Conservation (phyloP, 2,113 vertebrate genomes). For the Dendropsophus ebraccatus region DNA sequence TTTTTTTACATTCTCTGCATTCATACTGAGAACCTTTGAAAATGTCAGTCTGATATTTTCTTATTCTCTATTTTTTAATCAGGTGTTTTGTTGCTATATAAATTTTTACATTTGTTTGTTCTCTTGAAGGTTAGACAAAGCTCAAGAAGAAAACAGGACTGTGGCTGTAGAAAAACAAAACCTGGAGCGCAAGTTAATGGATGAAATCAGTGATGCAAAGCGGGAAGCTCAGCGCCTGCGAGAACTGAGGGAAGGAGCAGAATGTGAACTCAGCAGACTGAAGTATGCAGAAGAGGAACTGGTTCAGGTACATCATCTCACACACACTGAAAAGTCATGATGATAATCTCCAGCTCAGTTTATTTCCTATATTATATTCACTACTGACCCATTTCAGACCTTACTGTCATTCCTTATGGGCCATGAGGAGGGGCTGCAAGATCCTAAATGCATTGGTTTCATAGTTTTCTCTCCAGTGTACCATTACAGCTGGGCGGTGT, state of each 20-base stretch:
- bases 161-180: constrained; percentile 98
- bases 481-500: too few species aligned
- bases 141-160: constrained; percentile 96
- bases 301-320: constrained; percentile 83
- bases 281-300: constrained; percentile 97
- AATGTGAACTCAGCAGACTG: constrained; percentile 92
- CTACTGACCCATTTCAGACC: too few species aligned
- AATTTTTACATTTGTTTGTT: constrained; percentile 46
- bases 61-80: background rate
- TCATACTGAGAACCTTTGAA: background rate
- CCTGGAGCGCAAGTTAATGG: constrained; percentile 96
- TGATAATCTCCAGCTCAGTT: too few species aligned
- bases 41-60: background rate
- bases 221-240: constrained; percentile 88
- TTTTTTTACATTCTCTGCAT: too few species aligned
- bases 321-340: background rate
- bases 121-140: constrained; percentile 87
- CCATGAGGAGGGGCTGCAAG: too few species aligned
- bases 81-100: constrained; percentile 8
- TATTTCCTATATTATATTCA: too few species aligned
- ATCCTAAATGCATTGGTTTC: too few species aligned
- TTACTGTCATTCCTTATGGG: too few species aligned
- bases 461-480: too few species aligned
- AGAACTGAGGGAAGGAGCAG: constrained; percentile 90
- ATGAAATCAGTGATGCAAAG: constrained; percentile 94